A percentile compares a stretch with the other conserved stretches of the same genome.
Evolutionary conservation across 2,113 vertebrate species (phyloP).

Genomic region (Rhinopomastus cyanomelas): DNA sequence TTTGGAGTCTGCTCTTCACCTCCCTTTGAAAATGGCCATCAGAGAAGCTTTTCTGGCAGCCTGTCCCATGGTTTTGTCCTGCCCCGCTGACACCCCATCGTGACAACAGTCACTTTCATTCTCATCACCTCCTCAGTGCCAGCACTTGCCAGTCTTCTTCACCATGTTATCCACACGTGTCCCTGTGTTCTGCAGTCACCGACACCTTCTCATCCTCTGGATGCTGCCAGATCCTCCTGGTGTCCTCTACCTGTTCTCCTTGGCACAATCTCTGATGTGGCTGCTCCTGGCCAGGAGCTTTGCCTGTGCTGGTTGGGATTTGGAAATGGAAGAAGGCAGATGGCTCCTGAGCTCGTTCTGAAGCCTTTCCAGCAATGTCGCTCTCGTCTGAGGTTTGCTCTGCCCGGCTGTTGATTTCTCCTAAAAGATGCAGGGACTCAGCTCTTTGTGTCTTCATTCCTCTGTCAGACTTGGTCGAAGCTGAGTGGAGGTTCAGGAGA

Average conservation of each 20-base stretch:
- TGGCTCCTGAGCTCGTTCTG: slow-evolving; percentile 21
- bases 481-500: not conserved
- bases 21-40: not conserved
- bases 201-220: not conserved
- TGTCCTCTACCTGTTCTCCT: not conserved
- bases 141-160: not conserved
- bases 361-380: slow-evolving; percentile 5
- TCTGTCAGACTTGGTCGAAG: not conserved
- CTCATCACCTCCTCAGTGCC: not conserved
- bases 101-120: fast-evolving
- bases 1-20: not conserved
- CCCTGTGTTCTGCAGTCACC: not conserved
- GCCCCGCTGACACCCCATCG: fast-evolving
- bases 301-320: not conserved
- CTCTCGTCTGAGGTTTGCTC: not conserved
- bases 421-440: not conserved
- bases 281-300: not conserved
- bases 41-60: fast-evolving
- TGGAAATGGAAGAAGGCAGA: slow-evolving; percentile 12
- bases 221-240: not conserved
- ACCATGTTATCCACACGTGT: fast-evolving
- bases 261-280: not conserved
- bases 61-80: not conserved
- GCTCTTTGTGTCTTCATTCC: not conserved
- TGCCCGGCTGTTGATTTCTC: not conserved